phyloP scores from a whole-genome alignment of 2,113 vertebrate genomes.

The Butastur rufipennis region DNA sequence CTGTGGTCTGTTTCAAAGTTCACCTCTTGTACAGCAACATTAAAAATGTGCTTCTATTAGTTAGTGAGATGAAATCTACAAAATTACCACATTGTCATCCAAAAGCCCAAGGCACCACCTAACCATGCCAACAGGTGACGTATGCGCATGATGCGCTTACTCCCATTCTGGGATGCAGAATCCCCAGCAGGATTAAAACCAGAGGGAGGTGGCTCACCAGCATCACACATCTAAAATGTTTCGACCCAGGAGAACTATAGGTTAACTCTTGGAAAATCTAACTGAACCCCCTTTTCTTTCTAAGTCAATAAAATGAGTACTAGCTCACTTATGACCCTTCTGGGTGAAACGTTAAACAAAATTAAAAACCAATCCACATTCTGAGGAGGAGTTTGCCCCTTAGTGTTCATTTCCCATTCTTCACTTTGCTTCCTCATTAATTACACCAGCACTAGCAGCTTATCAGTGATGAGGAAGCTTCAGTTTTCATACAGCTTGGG shows the following conservation, averaged over 20 bases:
- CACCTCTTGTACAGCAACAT: not conserved
- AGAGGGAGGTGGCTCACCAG: not conserved
- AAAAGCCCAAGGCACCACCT: slow-evolving; percentile 38
- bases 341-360: not conserved
- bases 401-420: not conserved
- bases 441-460: not conserved
- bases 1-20: slow-evolving; percentile 31
- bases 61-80: slow-evolving; percentile 41
- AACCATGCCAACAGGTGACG: not conserved
- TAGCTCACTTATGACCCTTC: not conserved
- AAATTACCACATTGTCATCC: slow-evolving; percentile 3
- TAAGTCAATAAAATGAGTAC: not conserved
- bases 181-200: not conserved
- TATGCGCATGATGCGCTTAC: not conserved
- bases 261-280: not conserved
- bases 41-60: not conserved
- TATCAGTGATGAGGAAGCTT: not conserved
- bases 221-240: not conserved
- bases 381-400: not conserved
- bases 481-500: not conserved
- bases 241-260: not conserved
- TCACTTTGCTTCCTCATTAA: not conserved
- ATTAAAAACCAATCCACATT: not conserved
- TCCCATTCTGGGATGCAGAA: not conserved
- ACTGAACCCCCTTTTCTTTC: not conserved